Base-by-base conservation (phyloP, 2,113 vertebrate species). In the Tupaia tana region DNA sequence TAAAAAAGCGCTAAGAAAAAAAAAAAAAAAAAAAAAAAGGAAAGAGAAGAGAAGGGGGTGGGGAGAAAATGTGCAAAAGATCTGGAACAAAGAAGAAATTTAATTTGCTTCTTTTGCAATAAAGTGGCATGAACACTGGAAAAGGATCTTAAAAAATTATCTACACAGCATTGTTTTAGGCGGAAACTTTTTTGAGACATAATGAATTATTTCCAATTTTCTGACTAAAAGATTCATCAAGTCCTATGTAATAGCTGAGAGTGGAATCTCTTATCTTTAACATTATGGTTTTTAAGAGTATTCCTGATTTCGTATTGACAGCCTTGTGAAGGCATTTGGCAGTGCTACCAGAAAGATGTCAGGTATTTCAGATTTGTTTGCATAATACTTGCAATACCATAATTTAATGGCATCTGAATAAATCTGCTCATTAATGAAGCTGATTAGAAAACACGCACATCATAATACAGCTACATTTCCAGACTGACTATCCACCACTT, bases 1-100 rank as follows among this genome's bases (percentile, higher is more conserved):
- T 97, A 90, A 96, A 92, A 89, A 81, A 74, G 6, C n/a, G 16
- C 31, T 88, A 85, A 93, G 96, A 95, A 64, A 34, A 85, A 95
- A 93, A n/a, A 20, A 29, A n/a, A 63, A 29, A n/a, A n/a, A n/a
- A n/a, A 52, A 18, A 61, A 56, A 66, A 25, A 13, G 43, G 43
- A 43, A 43, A 43, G 43, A 43, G 43, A 43, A 43, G 43, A 43
- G 43, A 43, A 43, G 43, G 43, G 43, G 43, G 43, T 43, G 43
- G 43, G 43, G 43, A 43, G 43, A 75, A 67, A 74, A 29, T 61
- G 56, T 92, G 84, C 13, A 25, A 59, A 87, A 87, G n/a, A 29
- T 83, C 73, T 19, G 56, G 54, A 93, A 87, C 69, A 83, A 89
- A 83, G 71, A 64, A 79, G 69, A 86, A 66, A 75, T 8, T 43